phyloP scores from a whole-genome alignment of 2,797 vertebrate species.

The Alfaro cultratus region DNA sequence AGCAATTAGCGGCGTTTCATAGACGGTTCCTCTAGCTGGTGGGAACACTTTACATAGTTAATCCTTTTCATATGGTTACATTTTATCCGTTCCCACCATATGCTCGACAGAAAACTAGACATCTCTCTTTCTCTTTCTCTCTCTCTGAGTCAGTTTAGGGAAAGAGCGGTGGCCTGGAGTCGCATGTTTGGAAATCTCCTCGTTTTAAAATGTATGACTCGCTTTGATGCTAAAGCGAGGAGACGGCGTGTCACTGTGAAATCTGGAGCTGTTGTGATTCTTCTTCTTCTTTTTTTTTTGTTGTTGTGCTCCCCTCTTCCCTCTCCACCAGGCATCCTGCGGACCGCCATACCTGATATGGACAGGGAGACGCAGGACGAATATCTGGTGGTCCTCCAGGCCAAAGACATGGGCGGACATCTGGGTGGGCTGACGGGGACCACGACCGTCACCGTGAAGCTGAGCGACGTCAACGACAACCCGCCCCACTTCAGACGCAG shows the following conservation, averaged over 20 bases:
- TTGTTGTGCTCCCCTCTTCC: conserved; percentile 21
- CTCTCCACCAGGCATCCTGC: conserved; percentile 80
- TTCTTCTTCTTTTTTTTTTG: not conserved
- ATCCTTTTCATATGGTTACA: conserved; percentile 36
- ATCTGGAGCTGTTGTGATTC: conserved; percentile 43
- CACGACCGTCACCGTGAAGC: conserved; percentile 87
- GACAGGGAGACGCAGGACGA: conserved; percentile 89
- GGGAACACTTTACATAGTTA: conserved; percentile 32
- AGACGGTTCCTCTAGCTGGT: conserved; percentile 16
- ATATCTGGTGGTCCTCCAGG: conserved; percentile 89
- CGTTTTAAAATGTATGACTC: conserved; percentile 42
- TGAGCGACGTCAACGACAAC: conserved; percentile 93
- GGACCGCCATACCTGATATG: conserved; percentile 89
- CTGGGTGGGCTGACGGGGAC: conserved; percentile 90
- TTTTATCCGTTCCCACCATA: conserved; percentile 33
- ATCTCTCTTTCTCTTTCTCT: not conserved
- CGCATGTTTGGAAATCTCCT: conserved; percentile 25
- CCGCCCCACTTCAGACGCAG: conserved; percentile 91
- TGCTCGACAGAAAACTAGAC: conserved; percentile 24
- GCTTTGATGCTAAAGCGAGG: conserved; percentile 39
- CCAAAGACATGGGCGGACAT: conserved; percentile 93
- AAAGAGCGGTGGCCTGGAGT: conserved; percentile 26
- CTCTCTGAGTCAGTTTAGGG: conserved; percentile 3
- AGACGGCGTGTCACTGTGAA: conserved; percentile 46
- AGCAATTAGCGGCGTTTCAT: conserved; percentile 12